Conservation (phyloP, 2,113 vertebrate species). For the Barnardius zonarius region DNA sequence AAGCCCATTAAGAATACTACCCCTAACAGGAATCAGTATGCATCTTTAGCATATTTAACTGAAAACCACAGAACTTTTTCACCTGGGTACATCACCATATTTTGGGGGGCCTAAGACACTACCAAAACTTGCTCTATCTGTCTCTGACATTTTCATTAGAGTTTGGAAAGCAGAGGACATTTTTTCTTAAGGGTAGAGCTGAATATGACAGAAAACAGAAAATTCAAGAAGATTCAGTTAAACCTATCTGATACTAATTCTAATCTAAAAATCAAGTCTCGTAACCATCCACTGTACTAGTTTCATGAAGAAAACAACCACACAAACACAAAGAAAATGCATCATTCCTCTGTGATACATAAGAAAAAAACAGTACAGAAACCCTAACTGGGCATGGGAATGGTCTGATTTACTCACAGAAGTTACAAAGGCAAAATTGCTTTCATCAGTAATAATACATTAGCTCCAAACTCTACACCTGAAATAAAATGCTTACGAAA, state of each 20-base stretch:
- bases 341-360: not conserved
- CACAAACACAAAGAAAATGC: not conserved
- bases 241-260: not conserved
- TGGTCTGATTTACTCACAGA: not conserved
- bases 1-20: not conserved
- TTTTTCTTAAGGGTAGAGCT: not conserved
- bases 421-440: constrained; percentile 25
- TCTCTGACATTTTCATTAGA: not conserved
- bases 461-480: constrained; percentile 38
- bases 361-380: not conserved
- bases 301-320: not conserved
- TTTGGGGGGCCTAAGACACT: not conserved
- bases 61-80: not conserved
- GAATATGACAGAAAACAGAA: not conserved
- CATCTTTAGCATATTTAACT: not conserved
- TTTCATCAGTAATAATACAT: constrained; percentile 27
- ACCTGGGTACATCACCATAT: not conserved
- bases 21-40: not conserved
- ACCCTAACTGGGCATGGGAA: not conserved
- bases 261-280: not conserved
- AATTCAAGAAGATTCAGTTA: not conserved
- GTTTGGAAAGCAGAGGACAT: not conserved
- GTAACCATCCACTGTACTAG: not conserved
- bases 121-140: not conserved
- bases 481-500: constrained; percentile 59